Conservation (phyloP, 1,140 invertebrate genomes). For the Polypedilum vanderplanki region DNA sequence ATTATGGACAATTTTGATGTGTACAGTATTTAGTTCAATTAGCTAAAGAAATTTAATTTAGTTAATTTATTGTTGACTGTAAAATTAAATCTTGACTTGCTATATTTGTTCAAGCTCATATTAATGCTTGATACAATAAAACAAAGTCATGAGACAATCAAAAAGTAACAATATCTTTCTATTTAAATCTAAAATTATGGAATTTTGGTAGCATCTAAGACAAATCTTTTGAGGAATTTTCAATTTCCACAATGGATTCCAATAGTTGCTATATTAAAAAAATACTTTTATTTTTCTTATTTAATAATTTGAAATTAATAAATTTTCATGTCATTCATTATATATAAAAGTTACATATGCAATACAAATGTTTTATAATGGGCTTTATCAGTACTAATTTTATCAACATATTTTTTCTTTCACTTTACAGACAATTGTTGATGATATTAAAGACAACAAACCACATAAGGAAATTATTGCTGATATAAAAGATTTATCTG, state of each 20-base stretch:
- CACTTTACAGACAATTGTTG: conserved; percentile 53
- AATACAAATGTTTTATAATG: not conserved
- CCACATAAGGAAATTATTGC: conserved; percentile 71
- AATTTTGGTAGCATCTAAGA: not conserved
- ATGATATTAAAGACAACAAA: conserved; percentile 76
- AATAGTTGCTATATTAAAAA: not conserved
- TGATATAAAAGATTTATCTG: conserved; percentile 79
- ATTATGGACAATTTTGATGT: not conserved
- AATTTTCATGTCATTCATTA: not conserved
- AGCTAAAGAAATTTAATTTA: not conserved
- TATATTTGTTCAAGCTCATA: not conserved
- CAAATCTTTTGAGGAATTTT: not conserved
- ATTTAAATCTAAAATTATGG: not conserved
- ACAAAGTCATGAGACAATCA: not conserved
- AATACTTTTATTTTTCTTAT: conserved; percentile 4
- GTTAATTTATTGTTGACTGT: conserved; percentile 21
- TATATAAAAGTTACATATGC: not conserved
- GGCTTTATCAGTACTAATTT: too few relatives aligned
- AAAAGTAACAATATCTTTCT: not conserved
- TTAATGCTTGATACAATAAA: not conserved
- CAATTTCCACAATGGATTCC: not conserved
- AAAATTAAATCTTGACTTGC: not conserved
- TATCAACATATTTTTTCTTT: not conserved
- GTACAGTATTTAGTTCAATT: conserved; percentile 10
- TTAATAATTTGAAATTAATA: not conserved